phyloP scores from a whole-genome alignment of 2,888 invertebrate genomes.

The Buathra laborator region DNA sequence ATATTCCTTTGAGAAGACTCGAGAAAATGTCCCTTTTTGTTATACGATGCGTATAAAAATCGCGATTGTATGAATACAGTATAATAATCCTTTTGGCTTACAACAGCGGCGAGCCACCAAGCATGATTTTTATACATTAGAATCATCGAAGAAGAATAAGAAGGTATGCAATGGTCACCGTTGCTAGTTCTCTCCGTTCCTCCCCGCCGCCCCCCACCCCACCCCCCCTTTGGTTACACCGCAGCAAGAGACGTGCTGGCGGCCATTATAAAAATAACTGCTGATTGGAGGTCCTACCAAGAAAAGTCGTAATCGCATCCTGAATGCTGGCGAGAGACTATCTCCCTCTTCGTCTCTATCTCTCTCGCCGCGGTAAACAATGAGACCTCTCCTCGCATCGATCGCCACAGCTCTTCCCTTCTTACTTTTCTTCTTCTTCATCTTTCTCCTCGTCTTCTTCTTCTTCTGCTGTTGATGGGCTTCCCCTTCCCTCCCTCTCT shows the following conservation, averaged over 20 bases:
- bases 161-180: conserved; percentile 77
- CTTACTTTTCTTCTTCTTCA: conserved; percentile 39
- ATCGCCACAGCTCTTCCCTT: conserved; percentile 48
- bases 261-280: conserved; percentile 85
- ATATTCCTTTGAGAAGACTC: too few relatives aligned
- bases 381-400: conserved; percentile 68
- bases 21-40: too few relatives aligned
- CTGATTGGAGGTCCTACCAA: conserved; percentile 85
- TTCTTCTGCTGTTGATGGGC: conserved; percentile 13
- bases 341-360: conserved; percentile 62
- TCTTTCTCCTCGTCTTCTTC: conserved; percentile 6
- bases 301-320: conserved; percentile 85
- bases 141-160: conserved; percentile 66
- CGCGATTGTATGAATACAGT: neutral
- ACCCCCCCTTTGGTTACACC: conserved; percentile 59
- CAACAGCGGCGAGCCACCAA: neutral
- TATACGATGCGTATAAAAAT: neutral
- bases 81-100: neutral
- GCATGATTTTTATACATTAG: conserved; percentile 72
- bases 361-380: conserved; percentile 70
- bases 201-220: neutral
- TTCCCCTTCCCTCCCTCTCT: conserved; percentile 1
- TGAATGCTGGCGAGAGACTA: conserved; percentile 75
- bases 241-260: conserved; percentile 75
- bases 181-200: conserved; percentile 57